Evolutionary conservation across 92 coral and sea anemone species (phyloP).

Genomic region (Montipora capitata): DNA sequence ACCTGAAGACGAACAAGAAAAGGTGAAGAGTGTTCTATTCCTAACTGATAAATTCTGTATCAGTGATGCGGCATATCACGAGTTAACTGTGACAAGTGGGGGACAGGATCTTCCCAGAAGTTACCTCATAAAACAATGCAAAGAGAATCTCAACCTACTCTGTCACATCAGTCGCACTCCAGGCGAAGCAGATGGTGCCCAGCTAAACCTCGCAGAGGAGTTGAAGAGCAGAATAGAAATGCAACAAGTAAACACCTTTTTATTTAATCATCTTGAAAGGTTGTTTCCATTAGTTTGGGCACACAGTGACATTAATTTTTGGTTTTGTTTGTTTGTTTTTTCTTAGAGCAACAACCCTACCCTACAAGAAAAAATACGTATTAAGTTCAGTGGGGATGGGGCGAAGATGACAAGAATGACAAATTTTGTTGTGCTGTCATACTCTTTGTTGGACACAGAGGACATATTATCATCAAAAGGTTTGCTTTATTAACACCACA

Average conservation of each 20-base stretch:
- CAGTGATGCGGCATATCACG: conserved; percentile 60
- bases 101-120: conserved; percentile 69
- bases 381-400: conserved; percentile 27
- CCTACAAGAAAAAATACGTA: not conserved
- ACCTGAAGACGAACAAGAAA: conserved; percentile 56
- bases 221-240: conserved; percentile 41
- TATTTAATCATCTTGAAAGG: too few relatives aligned
- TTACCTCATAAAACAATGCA: conserved; percentile 71
- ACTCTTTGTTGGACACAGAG: conserved; percentile 11
- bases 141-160: conserved; percentile 36
- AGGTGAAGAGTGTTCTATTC: conserved; percentile 46
- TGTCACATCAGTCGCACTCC: conserved; percentile 63
- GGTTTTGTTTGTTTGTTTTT: conserved; percentile 4
- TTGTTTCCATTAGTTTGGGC: not conserved
- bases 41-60: conserved; percentile 45
- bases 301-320: not conserved
- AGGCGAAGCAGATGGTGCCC: conserved; percentile 73
- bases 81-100: conserved; percentile 67
- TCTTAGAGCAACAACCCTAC: conserved; percentile 26
- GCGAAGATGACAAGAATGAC: conserved; percentile 28
- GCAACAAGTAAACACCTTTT: not conserved
- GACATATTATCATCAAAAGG: conserved; percentile 40
- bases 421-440: conserved; percentile 22
- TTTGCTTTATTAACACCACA: not conserved
- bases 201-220: conserved; percentile 52